Percentiles rank a stretch among this genome's conserved stretches.
These are phyloP conservation scores for Aphelinus certus DNA, from an alignment of 1,140 invertebrate genomes.

Conservation along the genomic window DNA sequence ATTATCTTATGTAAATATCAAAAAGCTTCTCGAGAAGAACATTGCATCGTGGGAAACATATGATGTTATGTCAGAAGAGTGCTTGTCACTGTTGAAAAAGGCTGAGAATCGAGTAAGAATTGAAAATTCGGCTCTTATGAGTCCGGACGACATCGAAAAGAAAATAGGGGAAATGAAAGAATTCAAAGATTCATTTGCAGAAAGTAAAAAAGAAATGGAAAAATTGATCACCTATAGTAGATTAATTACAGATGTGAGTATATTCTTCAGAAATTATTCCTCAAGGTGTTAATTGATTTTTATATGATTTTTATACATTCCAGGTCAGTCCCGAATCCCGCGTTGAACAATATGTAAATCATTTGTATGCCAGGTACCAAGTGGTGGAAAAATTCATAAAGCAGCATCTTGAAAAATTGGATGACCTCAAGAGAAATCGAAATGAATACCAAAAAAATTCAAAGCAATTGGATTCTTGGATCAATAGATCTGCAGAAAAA, in stretches of 20 bases:
- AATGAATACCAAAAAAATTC: slow-evolving; percentile 74
- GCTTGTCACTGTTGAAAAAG: slow-evolving; percentile 86
- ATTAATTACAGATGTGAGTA: slow-evolving; percentile 71
- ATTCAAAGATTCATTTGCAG: slow-evolving; percentile 72
- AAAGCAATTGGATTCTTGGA: slow-evolving; percentile 81
- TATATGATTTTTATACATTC: not conserved
- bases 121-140: slow-evolving; percentile 76
- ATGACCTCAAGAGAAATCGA: slow-evolving; percentile 74
- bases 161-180: slow-evolving; percentile 77
- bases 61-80: slow-evolving; percentile 78
- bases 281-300: not conserved
- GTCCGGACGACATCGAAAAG: slow-evolving; percentile 74
- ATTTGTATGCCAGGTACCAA: slow-evolving; percentile 81
- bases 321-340: slow-evolving; percentile 80
- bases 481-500: slow-evolving; percentile 77
- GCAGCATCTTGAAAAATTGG: slow-evolving; percentile 75
- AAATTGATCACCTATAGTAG: slow-evolving; percentile 75
- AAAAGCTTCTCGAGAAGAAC: slow-evolving; percentile 75
- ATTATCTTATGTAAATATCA: slow-evolving; percentile 74
- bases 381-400: slow-evolving; percentile 77
- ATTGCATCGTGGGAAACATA: slow-evolving; percentile 84
- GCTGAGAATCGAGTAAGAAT: slow-evolving; percentile 81
- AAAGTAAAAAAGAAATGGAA: slow-evolving; percentile 74
- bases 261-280: too few species aligned
- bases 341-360: slow-evolving; percentile 80